Conservation (phyloP, 2,888 invertebrate genomes). For the Ferrisia virgata region DNA sequence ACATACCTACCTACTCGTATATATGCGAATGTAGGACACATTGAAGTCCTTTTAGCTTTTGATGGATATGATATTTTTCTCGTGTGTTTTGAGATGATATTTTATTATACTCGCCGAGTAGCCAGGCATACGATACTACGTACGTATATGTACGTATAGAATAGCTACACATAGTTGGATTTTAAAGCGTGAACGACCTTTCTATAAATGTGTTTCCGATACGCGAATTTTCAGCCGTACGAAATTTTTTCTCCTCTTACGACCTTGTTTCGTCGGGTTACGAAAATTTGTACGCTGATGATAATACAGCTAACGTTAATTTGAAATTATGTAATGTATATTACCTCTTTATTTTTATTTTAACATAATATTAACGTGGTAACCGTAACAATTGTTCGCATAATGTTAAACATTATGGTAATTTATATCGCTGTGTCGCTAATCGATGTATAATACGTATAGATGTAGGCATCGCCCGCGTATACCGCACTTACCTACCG, state of each 20-base stretch:
- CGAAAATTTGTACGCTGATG: constrained; percentile 17
- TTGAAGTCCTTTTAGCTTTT: neutral
- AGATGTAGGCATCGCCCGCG: neutral
- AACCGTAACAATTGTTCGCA: constrained; percentile 9
- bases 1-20: no score
- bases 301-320: constrained; percentile 9
- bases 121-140: neutral
- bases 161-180: neutral
- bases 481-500: neutral
- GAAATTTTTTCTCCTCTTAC: neutral
- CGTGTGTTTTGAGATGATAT: neutral
- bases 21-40: neutral
- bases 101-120: neutral
- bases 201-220: neutral
- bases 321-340: neutral
- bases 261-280: neutral
- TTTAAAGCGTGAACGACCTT: neutral
- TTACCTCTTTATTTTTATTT: constrained; percentile 9
- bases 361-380: neutral
- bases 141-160: neutral
- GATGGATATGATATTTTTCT: neutral
- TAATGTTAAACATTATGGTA: neutral
- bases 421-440: neutral
- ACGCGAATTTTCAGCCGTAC: neutral
- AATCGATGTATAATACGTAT: neutral